Evolutionary conservation across 92 coral and sea anemone genomes (phyloP).

Genomic region (Epizoanthus rinbou): DNA sequence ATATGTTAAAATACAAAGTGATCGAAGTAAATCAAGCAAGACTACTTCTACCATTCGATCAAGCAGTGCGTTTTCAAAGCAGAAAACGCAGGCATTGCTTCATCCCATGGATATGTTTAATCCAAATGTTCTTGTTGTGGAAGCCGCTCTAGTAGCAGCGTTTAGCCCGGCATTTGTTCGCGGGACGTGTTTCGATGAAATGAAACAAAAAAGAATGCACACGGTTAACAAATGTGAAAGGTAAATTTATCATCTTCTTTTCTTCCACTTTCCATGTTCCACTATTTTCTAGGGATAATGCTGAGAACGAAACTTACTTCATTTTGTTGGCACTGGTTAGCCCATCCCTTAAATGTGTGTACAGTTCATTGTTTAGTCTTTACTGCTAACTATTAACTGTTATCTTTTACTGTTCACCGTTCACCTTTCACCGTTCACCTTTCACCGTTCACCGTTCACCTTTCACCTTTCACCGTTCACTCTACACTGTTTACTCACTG

Average conservation of each 20-base stretch:
- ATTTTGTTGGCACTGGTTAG: too few species aligned
- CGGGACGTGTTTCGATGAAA: constrained; percentile 36
- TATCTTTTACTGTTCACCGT: too few species aligned
- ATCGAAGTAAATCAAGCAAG: neutral
- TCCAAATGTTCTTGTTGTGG: neutral
- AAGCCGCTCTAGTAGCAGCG: constrained; percentile 31
- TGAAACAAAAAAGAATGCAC: neutral
- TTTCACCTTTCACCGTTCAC: too few species aligned
- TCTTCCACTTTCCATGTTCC: neutral
- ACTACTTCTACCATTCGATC: neutral
- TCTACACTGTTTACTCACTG: too few species aligned
- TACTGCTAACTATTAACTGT: too few species aligned
- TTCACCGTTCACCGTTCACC: too few species aligned
- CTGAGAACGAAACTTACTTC: too few species aligned
- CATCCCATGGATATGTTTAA: constrained; percentile 1
- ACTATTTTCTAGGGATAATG: too few species aligned
- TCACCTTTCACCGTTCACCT: too few species aligned
- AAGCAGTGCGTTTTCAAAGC: neutral
- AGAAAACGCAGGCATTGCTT: neutral
- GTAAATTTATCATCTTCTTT: neutral
- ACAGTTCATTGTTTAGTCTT: too few species aligned
- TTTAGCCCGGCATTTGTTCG: constrained; percentile 34
- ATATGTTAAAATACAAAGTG: neutral
- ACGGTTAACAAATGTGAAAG: constrained; percentile 42
- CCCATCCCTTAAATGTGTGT: too few species aligned